phyloP scores from a whole-genome alignment of 2,797 vertebrate species.

The Chloroceryle amazona region DNA sequence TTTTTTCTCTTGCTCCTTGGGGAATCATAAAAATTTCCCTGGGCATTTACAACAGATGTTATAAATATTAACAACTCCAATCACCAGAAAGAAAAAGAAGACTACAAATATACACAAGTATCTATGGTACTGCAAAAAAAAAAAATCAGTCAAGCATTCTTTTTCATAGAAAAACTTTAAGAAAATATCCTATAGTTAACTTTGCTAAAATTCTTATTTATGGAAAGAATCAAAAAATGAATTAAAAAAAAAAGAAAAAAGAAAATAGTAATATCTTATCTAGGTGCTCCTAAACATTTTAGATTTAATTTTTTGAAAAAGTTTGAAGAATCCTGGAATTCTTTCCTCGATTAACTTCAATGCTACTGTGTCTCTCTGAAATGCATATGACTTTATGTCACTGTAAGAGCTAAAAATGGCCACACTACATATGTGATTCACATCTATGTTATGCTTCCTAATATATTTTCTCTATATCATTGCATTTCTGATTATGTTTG shows the following conservation, averaged over 20 bases:
- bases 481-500: neutral
- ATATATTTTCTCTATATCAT: neutral
- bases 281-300: neutral
- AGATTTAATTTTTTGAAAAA: neutral
- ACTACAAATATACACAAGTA: neutral
- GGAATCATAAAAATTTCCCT: neutral
- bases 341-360: neutral
- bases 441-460: neutral
- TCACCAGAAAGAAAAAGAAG: neutral
- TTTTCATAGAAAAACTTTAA: neutral
- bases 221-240: neutral
- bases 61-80: neutral
- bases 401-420: neutral
- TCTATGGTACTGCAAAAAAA: neutral
- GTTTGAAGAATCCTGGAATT: neutral
- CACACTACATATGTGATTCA: neutral
- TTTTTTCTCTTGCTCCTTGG: neutral
- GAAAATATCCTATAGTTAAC: neutral
- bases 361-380: neutral
- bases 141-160: neutral
- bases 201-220: neutral
- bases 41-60: neutral
- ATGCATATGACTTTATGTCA: neutral
- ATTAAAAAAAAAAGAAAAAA: neutral
- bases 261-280: neutral